Evolutionary conservation across 2,113 vertebrate genomes (phyloP).

Genomic region (Aphelocoma coerulescens): DNA sequence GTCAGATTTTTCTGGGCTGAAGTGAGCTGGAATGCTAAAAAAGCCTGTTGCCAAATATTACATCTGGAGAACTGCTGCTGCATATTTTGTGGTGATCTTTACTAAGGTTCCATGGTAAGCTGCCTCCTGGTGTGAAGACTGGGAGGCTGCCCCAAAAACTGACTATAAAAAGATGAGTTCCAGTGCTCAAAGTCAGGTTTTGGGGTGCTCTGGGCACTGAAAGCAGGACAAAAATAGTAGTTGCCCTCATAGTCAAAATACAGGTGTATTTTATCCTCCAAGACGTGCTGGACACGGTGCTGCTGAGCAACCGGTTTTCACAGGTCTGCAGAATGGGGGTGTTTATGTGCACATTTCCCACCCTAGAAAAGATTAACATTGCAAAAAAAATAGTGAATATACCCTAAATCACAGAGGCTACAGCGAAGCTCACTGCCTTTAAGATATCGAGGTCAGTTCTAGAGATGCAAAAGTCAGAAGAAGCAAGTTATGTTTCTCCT

Average conservation of each 20-base stretch:
- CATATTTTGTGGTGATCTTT: neutral
- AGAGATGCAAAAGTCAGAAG: neutral
- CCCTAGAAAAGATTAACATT: neutral
- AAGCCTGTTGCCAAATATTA: neutral
- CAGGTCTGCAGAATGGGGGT: neutral
- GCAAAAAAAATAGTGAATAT: neutral
- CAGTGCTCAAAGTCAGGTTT: neutral
- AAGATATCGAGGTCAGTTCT: neutral
- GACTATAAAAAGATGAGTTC: neutral
- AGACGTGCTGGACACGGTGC: rapidly evolving
- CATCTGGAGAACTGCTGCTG: neutral
- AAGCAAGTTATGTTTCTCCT: neutral
- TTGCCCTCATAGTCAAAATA: neutral
- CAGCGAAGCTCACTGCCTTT: neutral
- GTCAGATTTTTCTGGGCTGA: neutral
- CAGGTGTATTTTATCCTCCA: neutral
- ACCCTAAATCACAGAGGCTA: neutral
- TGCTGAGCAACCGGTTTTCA: neutral
- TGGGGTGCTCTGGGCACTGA: neutral
- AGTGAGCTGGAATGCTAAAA: neutral
- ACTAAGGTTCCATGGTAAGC: neutral
- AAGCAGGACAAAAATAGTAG: neutral
- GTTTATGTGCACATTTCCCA: neutral
- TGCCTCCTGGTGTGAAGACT: neutral
- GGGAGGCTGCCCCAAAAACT: neutral